A percentile compares a stretch with the other conserved stretches of the same genome.
Evolutionary conservation across 1,140 invertebrate genomes (phyloP).

Genomic region (Neomicropteryx cornuta): DNA sequence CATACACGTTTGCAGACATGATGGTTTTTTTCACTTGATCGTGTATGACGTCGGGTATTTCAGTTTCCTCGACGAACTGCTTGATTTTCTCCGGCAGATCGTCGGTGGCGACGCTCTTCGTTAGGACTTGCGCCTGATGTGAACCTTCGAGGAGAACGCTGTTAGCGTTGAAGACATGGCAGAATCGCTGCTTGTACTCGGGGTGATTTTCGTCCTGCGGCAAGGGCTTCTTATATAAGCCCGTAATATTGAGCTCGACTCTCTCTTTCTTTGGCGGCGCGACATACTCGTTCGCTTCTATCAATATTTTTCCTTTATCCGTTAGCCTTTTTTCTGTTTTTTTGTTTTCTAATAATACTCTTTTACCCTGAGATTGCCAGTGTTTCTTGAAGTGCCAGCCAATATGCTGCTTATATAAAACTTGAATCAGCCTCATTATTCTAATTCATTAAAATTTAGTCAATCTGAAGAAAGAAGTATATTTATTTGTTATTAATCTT

Average conservation of each 20-base stretch:
- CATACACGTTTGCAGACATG: conserved; percentile 60
- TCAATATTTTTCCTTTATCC: conserved; percentile 11
- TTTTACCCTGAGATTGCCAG: conserved; percentile 52
- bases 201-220: conserved; percentile 45
- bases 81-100: conserved; percentile 48
- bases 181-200: conserved; percentile 47
- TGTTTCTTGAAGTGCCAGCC: conserved; percentile 53
- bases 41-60: conserved; percentile 39
- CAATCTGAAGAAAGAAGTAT: no score
- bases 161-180: conserved; percentile 45
- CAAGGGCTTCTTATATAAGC: conserved; percentile 23
- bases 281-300: conserved; percentile 5
- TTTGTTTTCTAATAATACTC: conserved; percentile 36
- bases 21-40: conserved; percentile 48
- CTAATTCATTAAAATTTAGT: conserved; percentile 1
- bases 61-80: conserved; percentile 25
- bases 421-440: conserved; percentile 52
- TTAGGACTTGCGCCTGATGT: conserved; percentile 58
- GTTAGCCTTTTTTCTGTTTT: conserved; percentile 23
- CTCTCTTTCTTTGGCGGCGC: conserved; percentile 3
- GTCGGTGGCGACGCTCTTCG: conserved; percentile 55
- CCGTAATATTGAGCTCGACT: conserved; percentile 34
- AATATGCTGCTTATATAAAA: conserved; percentile 52
- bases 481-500: no score
- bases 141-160: conserved; percentile 60